phyloP scores from a whole-genome alignment of 2,113 vertebrate species.

The human (Homo sapiens) region DNA sequence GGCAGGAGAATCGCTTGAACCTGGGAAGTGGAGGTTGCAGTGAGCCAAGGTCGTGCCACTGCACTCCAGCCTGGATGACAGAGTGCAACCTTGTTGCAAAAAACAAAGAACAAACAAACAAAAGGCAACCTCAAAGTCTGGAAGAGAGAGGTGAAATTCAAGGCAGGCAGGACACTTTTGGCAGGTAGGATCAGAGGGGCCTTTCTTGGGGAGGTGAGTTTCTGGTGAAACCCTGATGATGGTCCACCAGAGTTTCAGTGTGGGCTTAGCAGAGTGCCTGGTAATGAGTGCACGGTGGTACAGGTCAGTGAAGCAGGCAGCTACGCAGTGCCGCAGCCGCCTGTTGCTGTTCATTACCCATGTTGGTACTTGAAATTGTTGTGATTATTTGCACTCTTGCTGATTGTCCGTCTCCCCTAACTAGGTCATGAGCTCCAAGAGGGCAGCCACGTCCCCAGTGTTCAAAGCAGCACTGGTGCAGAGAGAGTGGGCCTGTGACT shows the following conservation, averaged over 20 bases:
- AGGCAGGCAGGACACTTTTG: background rate
- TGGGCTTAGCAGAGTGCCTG: accelerated
- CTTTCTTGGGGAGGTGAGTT: background rate
- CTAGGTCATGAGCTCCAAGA: accelerated
- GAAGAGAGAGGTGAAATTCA: background rate
- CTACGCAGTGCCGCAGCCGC: accelerated
- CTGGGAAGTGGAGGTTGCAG: background rate
- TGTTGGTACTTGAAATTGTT: accelerated
- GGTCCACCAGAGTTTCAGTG: background rate
- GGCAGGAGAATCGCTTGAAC: background rate
- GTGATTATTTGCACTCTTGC: accelerated
- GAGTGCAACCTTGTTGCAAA: background rate
- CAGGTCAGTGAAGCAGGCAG: background rate
- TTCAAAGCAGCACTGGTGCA: background rate
- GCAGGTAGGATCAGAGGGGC: accelerated
- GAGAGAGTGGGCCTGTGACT: accelerated
- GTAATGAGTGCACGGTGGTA: accelerated
- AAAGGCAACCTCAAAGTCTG: background rate
- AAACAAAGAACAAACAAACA: background rate
- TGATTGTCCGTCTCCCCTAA: accelerated
- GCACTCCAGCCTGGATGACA: background rate
- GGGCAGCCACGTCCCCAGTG: accelerated
- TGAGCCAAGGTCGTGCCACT: background rate
- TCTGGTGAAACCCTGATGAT: accelerated
- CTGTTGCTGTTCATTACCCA: background rate